Evolutionary conservation across 2,888 invertebrate genomes (phyloP).

Genomic region (Scaeva pyrastri): DNA sequence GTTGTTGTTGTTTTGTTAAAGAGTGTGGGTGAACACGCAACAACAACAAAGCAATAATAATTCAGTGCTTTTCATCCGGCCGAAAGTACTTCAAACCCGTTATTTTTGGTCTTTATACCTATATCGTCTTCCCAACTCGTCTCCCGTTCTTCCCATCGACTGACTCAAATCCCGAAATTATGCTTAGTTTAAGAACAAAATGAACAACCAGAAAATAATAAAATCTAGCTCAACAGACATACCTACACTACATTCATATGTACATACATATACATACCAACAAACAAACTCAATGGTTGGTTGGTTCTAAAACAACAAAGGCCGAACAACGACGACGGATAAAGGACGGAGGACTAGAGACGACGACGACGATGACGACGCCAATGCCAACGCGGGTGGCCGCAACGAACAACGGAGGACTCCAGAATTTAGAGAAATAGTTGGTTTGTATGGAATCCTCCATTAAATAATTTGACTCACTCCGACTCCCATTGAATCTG

Average conservation of each 20-base stretch:
- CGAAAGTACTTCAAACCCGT: constrained; percentile 32
- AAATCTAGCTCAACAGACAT: constrained; percentile 47
- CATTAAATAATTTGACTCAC: constrained; percentile 49
- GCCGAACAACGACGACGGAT: neutral
- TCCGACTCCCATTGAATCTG: constrained; percentile 7
- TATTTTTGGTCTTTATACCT: constrained; percentile 8
- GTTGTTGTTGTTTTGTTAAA: neutral
- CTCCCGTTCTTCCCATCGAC: neutral
- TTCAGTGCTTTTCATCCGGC: constrained; percentile 45
- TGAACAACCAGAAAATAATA: constrained; percentile 52
- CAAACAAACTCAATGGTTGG: too few species aligned
- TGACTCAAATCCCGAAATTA: neutral
- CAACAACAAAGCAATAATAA: constrained; percentile 46
- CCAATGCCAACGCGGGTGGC: neutral
- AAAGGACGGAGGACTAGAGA: neutral
- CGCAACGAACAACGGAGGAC: constrained; percentile 14
- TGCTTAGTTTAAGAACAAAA: constrained; percentile 45
- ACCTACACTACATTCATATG: neutral
- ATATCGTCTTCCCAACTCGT: neutral
- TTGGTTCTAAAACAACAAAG: too few species aligned
- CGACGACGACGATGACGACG: neutral
- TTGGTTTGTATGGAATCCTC: constrained; percentile 14
- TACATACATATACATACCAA: too few species aligned
- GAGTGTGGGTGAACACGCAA: neutral
- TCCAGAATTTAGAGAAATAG: constrained; percentile 5